These are phyloP conservation scores for Temnopleurus reevesii DNA, from an alignment of 53 echinoderm and acorn worm genomes.

Conservation along the genomic window DNA sequence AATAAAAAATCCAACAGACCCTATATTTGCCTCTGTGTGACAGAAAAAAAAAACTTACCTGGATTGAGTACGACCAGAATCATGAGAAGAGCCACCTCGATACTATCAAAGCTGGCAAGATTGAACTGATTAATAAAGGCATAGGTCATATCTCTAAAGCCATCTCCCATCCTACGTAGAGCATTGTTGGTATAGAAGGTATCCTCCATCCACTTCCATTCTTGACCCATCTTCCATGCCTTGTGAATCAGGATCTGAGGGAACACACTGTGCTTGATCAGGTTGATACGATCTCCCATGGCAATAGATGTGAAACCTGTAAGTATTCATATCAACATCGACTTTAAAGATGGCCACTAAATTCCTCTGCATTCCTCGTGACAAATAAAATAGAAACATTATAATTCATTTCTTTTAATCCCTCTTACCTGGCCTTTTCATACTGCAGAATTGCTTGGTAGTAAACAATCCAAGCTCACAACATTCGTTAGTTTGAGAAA, in stretches of 20 bases:
- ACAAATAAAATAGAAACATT: no score
- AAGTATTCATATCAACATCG: no score
- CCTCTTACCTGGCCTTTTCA: no score
- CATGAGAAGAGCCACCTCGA: constrained; percentile 71
- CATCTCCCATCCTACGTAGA: constrained; percentile 49
- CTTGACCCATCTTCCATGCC: constrained; percentile 55
- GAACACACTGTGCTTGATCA: constrained; percentile 76
- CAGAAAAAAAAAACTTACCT: constrained; percentile 34
- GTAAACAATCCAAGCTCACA: no score
- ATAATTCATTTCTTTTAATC: no score
- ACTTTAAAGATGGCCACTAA: no score
- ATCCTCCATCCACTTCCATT: constrained; percentile 67
- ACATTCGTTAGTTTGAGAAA: no score
- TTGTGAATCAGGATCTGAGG: constrained; percentile 66
- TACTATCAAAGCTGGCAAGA: constrained; percentile 59
- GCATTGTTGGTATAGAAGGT: constrained; percentile 57
- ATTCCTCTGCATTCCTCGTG: no score
- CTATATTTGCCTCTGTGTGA: no score
- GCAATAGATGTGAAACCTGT: constrained; percentile 63
- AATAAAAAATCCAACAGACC: no score
- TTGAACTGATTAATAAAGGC: constrained; percentile 60
- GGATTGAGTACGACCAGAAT: constrained; percentile 72
- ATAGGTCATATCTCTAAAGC: constrained; percentile 51
- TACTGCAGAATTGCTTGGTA: no score
- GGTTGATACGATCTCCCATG: constrained; percentile 66